phyloP scores from a whole-genome alignment of 2,888 invertebrate species.

The Aporophyla lueneburgensis region DNA sequence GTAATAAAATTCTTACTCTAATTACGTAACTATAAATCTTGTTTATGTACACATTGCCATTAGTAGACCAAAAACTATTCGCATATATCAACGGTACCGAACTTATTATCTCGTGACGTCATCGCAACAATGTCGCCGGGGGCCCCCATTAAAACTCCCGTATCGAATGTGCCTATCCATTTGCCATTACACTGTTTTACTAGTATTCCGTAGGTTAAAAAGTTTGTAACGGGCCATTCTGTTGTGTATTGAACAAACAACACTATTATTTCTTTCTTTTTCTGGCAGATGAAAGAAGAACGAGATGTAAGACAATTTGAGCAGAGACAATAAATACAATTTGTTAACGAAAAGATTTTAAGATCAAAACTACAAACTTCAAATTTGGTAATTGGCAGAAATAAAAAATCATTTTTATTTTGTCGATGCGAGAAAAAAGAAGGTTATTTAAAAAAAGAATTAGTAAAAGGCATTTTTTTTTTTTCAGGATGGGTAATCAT shows the following conservation, averaged over 20 bases:
- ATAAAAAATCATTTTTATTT: no score
- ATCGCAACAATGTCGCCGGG: constrained; percentile 55
- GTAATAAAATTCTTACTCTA: not conserved
- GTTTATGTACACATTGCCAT: constrained; percentile 22
- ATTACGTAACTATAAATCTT: constrained; percentile 19
- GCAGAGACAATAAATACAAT: not conserved
- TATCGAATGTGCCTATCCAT: constrained; percentile 57
- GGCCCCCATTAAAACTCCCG: constrained; percentile 53
- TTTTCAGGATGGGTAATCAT: no score
- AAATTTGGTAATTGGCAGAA: no score
- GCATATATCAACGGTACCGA: constrained; percentile 36
- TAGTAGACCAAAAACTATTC: constrained; percentile 49
- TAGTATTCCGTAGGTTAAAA: constrained; percentile 42
- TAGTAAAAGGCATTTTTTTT: no score
- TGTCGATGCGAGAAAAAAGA: no score
- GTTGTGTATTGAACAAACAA: constrained; percentile 11
- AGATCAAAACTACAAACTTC: no score
- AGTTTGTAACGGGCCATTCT: constrained; percentile 22
- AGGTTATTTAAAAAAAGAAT: not conserved
- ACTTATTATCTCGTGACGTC: constrained; percentile 62
- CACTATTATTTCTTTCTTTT: not conserved
- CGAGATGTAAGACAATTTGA: not conserved
- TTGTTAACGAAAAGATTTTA: no score
- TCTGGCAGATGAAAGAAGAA: not conserved
- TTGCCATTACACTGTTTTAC: constrained; percentile 47